Percentiles rank a stretch among this genome's conserved stretches.
Evolutionary conservation across 2,113 vertebrate species (phyloP).

Genomic region (Aix galericulata): DNA sequence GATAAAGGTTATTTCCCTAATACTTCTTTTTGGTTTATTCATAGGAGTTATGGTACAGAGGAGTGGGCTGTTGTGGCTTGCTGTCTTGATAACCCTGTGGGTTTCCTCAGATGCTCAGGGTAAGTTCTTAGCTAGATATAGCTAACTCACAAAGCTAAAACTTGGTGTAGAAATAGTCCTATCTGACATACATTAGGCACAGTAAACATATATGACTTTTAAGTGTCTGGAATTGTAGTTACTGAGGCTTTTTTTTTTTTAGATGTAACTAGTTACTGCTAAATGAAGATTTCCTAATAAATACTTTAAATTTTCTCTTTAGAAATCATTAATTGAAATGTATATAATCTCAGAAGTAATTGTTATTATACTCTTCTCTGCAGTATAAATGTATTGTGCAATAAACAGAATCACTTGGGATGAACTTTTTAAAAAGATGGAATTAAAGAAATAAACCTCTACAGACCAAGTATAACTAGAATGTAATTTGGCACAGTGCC

Average conservation of each 20-base stretch:
- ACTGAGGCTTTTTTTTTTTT: neutral
- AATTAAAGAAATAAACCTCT: neutral
- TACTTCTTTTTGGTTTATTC: neutral
- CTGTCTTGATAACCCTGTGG: constrained; percentile 77
- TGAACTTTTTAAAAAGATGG: neutral
- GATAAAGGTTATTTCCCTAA: neutral
- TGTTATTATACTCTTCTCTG: neutral
- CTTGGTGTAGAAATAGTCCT: neutral
- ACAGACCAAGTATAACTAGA: neutral
- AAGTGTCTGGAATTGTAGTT: neutral
- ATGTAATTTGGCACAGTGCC: neutral
- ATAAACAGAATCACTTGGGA: neutral
- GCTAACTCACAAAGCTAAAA: neutral
- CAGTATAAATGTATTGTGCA: neutral
- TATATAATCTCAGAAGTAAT: neutral
- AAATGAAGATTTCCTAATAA: neutral
- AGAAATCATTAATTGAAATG: neutral
- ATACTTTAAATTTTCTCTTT: neutral
- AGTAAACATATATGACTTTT: neutral
- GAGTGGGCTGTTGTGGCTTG: constrained; percentile 79
- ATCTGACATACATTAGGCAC: neutral
- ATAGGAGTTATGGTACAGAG: constrained; percentile 83
- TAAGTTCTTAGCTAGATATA: constrained; percentile 60
- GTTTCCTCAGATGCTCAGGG: constrained; percentile 80
- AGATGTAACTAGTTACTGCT: neutral